phyloP scores from a whole-genome alignment of 2,888 invertebrate species.

The Nomada flava region DNA sequence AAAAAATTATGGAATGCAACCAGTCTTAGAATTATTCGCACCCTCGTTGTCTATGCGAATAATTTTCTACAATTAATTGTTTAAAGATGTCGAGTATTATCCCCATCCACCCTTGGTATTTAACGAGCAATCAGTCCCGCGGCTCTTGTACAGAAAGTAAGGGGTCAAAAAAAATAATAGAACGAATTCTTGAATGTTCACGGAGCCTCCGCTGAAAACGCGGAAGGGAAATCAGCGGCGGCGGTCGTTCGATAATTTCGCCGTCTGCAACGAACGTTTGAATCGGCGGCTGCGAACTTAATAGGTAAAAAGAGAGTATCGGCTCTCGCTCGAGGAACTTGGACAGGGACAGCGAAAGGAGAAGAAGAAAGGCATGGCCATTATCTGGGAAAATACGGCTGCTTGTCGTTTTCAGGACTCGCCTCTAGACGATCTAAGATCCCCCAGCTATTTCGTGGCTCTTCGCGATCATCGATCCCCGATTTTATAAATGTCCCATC shows the following conservation, averaged over 20 bases:
- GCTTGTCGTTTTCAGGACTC: conserved; percentile 73
- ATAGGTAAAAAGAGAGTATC: conserved; percentile 61
- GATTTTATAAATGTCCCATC: conserved; percentile 13
- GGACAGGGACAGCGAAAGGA: conserved; percentile 30
- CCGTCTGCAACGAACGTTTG: conserved; percentile 65
- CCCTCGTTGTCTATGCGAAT: too few relatives aligned
- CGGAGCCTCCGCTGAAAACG: conserved; percentile 15
- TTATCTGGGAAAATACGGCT: conserved; percentile 76
- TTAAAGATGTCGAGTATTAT: too few relatives aligned
- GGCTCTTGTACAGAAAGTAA: neutral
- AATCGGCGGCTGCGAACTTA: conserved; percentile 56
- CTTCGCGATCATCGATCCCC: conserved; percentile 8
- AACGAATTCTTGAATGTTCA: conserved; percentile 1
- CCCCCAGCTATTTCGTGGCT: conserved; percentile 48
- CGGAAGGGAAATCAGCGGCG: conserved; percentile 42
- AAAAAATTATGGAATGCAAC: too few relatives aligned
- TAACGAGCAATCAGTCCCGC: neutral
- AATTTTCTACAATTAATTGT: too few relatives aligned
- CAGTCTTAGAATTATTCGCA: too few relatives aligned
- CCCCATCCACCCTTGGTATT: neutral
- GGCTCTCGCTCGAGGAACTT: neutral
- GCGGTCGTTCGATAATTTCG: conserved; percentile 60
- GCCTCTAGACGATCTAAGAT: conserved; percentile 53
- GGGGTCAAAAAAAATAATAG: neutral
- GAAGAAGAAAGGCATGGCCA: conserved; percentile 67